Evolutionary conservation across 2,113 vertebrate species (phyloP), one percentile per base, ranked within the genome.

Genomic region (Tragulus kanchil): DNA sequence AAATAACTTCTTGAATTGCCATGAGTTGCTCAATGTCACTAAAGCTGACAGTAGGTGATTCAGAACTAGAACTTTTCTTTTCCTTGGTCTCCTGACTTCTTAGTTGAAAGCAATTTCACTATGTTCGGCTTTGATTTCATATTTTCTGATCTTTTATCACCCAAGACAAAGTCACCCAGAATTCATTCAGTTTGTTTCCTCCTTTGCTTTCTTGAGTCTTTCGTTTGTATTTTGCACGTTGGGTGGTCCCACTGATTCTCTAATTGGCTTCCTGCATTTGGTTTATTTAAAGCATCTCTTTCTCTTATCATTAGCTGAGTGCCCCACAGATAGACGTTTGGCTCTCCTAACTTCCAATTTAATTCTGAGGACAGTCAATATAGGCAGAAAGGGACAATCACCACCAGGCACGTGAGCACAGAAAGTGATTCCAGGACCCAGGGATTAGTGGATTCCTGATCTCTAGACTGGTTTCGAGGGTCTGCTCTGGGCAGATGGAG

Each of bases 281-380:
- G 45, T 90, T 82, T 96, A 92, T 93, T 95, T 94, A 93, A 94
- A 96, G 54, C 71, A 42, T 73, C 73, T 75, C 42, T 95, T 95
- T 86, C 54, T 97, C 54, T 78, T 95, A 28, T 84, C 81, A 87
- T 64, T 92, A 95, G 85, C 48, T 65, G 42, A 67, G 69, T 58
- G 52, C 15, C 54, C 45, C 42, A 89, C 42, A 64, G 8, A 28
- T 65, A 77, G 25, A 58, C 52, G 69, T 92, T 89, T 83, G 28
- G 26, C 65, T 69, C 52, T 95, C 85, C 65, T 94, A 36, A 7
- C 56, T 96, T 86, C 58, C 36, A 67, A 0, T 56, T 61, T 78
- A 59, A 92, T 61, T 94, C 62, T 73, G 65, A 89, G 58, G 59
- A 96, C 61, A 87, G 42, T 85, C 28, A 64, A 17, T 56, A 65